A percentile compares a stretch with the other conserved stretches of the same genome.
Evolutionary conservation across 2,797 vertebrate genomes (phyloP).

Genomic region (Etheostoma perlongum): DNA sequence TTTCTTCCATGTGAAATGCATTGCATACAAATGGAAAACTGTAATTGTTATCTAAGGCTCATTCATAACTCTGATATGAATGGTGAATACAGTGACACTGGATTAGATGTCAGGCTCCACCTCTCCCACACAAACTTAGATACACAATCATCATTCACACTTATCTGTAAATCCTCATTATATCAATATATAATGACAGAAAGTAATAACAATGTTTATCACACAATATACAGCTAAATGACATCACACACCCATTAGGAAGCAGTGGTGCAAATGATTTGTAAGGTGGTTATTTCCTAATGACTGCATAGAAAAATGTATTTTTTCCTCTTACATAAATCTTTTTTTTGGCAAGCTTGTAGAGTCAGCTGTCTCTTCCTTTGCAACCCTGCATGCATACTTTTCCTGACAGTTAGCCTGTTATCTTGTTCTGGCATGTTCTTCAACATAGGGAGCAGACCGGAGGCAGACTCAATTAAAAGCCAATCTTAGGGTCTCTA

Average conservation of each 20-base stretch:
- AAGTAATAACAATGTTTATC: conserved; percentile 28
- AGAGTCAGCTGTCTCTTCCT: conserved; percentile 52
- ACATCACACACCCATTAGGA: conserved; percentile 21
- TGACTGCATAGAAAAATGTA: neutral
- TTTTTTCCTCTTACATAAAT: conserved; percentile 52
- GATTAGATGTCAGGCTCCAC: no score
- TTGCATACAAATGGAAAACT: conserved; percentile 37
- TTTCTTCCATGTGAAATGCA: conserved; percentile 3
- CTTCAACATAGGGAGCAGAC: conserved; percentile 39
- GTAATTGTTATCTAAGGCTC: conserved; percentile 2
- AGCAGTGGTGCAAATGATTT: conserved; percentile 22
- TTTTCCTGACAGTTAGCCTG: conserved; percentile 45
- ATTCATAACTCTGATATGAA: conserved; percentile 29
- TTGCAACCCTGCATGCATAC: conserved; percentile 62
- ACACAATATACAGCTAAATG: conserved; percentile 23
- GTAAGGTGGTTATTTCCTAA: conserved; percentile 13
- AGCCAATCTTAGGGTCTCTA: conserved; percentile 31
- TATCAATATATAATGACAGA: conserved; percentile 10
- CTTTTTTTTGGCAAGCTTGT: conserved; percentile 59
- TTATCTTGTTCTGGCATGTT: conserved; percentile 69
- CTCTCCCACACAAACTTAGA: conserved; percentile 5
- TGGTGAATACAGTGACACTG: conserved; percentile 12
- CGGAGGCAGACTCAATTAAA: conserved; percentile 34
- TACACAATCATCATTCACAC: conserved; percentile 8
- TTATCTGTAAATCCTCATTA: conserved; percentile 22